Evolutionary conservation across 2,113 vertebrate species (phyloP).

Genomic region (Sprattus sprattus): DNA sequence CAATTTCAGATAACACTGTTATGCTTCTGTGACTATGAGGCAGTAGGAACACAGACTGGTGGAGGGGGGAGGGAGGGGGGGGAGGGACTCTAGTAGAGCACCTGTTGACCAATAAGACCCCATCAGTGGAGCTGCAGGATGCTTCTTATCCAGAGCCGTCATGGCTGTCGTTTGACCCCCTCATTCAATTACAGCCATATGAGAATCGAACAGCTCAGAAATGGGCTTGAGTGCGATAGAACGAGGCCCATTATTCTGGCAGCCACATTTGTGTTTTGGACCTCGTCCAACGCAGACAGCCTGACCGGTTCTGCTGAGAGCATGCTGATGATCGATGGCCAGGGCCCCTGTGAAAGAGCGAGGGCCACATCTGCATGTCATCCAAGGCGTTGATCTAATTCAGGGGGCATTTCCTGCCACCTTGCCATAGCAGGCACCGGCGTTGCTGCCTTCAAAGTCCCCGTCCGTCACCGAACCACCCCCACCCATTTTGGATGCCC

Average conservation of each 20-base stretch:
- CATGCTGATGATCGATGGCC: background rate
- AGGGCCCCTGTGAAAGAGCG: slow-evolving; percentile 23
- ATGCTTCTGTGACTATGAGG: background rate
- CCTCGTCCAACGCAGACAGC: background rate
- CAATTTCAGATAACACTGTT: background rate
- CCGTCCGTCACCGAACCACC: background rate
- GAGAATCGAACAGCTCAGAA: slow-evolving; percentile 9
- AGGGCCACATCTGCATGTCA: background rate
- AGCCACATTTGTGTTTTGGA: background rate
- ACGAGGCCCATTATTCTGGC: slow-evolving; percentile 8
- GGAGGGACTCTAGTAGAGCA: background rate
- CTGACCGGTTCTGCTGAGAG: background rate
- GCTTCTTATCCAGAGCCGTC: slow-evolving; percentile 48
- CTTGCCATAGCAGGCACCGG: background rate
- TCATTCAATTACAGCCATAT: slow-evolving; percentile 24
- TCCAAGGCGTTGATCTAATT: slow-evolving; percentile 38
- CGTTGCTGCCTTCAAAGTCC: background rate
- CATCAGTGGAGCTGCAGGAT: background rate
- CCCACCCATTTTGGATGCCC: background rate
- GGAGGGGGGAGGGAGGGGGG: background rate
- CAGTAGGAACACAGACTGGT: background rate
- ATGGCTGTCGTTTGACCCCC: slow-evolving; percentile 25
- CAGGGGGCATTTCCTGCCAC: slow-evolving; percentile 26
- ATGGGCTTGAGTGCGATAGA: background rate
- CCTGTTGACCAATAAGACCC: background rate